Base-by-base conservation (phyloP, 2,888 invertebrate species). In the Dromius quadrimaculatus region DNA sequence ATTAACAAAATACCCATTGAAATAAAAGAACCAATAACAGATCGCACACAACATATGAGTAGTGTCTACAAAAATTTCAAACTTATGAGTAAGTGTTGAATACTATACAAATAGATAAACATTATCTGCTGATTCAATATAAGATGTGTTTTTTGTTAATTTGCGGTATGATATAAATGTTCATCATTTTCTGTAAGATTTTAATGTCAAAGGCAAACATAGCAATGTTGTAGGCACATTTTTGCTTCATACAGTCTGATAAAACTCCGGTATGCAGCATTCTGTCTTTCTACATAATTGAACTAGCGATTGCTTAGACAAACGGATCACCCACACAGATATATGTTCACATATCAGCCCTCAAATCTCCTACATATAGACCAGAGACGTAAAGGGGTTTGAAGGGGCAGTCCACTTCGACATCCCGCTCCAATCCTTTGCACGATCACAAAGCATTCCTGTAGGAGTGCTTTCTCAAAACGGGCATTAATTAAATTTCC, bases 401-500 rank as follows among this genome's bases (percentile, higher is more conserved):
- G 11, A 17, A 11, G 20, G 36, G 61, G 28, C 23, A 54, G 54
- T 41, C 38, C 38, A 54, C 54, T 66, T 41, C 23, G 54, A 57
- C 54, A 47, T 54, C 43, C 43, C 15, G 17, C 11, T 47, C 66
- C 54, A 66, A 66, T 66, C 66, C 72, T 70, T 73, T 74, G 73
- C 64, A 71, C 75, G 71, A 74, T 75, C 76, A 80, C 81, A 82
- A 82, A 81, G 81, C 81, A 81, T 82, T 81, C 81, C 81, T 66
- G 36, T 34, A 32, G 28, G 64, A 28, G 32, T n/a, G 54, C 57
- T 28, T 80, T 77, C 78, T 79, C 79, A 79, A 80, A 81, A 81
- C 80, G 81, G 23, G 81, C 81, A 81, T 81, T 82, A 82, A 82
- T 82, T 82, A 81, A 81, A 82, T 82, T 66, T 81, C 80, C 78